Evolutionary conservation across 2,888 invertebrate species (phyloP).

Genomic region (Drosophila ochracea): DNA sequence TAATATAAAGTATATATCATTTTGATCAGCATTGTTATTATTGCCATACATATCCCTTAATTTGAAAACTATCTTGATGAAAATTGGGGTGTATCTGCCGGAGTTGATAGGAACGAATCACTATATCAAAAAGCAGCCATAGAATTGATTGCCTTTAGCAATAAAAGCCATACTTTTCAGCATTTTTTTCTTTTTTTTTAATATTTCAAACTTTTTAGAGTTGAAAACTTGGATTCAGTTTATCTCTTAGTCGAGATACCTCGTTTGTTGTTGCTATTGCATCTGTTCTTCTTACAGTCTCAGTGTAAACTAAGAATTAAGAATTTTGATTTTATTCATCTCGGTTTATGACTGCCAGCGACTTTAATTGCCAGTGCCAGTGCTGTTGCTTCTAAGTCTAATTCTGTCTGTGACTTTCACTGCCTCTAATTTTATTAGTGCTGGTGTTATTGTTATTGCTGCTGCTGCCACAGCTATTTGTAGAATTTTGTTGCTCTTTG

Average conservation of each 20-base stretch:
- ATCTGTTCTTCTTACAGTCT: background rate
- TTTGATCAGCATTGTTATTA: background rate
- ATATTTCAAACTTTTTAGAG: background rate
- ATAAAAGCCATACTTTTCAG: no score
- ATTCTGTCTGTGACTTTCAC: background rate
- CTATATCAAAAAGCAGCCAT: no score
- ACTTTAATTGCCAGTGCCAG: background rate
- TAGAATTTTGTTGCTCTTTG: constrained; percentile 12
- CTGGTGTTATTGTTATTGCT: background rate
- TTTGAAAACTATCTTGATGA: background rate
- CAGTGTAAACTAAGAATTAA: background rate
- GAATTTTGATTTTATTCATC: background rate
- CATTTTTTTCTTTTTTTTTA: no score
- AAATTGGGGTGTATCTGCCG: background rate
- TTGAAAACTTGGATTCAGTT: rapidly evolving
- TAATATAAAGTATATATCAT: background rate
- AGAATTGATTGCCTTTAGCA: no score
- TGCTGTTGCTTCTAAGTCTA: constrained; percentile 1
- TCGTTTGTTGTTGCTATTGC: background rate
- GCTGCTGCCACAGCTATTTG: constrained; percentile 4
- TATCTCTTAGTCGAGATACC: background rate
- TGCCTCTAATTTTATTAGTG: background rate
- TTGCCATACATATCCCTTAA: background rate
- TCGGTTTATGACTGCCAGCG: background rate
- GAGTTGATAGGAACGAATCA: no score